These are phyloP conservation scores for Trimorus sp. DNA, from an alignment of 2,888 invertebrate species.

Conservation along the genomic window DNA sequence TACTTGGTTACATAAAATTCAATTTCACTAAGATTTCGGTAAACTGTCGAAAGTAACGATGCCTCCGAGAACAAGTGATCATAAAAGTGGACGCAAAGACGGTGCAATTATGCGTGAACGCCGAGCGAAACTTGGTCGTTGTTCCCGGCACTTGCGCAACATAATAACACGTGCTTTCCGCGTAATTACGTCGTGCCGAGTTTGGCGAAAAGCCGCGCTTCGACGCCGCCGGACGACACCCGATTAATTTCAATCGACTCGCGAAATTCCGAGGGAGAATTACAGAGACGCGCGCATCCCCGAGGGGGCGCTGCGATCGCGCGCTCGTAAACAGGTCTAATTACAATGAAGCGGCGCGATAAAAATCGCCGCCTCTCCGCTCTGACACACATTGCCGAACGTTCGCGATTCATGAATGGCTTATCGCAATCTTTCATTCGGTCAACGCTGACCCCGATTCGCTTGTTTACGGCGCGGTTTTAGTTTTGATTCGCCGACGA, in stretches of 20 bases:
- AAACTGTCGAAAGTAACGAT: too few relatives aligned
- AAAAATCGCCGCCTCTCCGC: constrained; percentile 21
- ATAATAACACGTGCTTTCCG: too few relatives aligned
- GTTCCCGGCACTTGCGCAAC: too few relatives aligned
- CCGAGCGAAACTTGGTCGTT: too few relatives aligned
- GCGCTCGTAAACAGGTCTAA: constrained; percentile 2
- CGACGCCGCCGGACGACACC: too few relatives aligned
- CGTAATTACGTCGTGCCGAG: too few relatives aligned
- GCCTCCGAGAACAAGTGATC: too few relatives aligned
- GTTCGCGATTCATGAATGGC: constrained; percentile 26
- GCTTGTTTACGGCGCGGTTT: constrained; percentile 22
- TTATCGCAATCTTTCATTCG: constrained; percentile 28
- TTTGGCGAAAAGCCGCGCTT: too few relatives aligned
- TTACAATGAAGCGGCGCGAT: constrained; percentile 18
- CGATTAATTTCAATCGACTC: constrained; percentile 28
- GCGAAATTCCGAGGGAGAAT: constrained; percentile 18
- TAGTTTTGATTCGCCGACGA: background rate
- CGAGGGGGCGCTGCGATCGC: constrained; percentile 9
- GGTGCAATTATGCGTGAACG: too few relatives aligned
- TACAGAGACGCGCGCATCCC: background rate
- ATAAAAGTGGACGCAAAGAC: too few relatives aligned
- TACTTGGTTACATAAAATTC: background rate
- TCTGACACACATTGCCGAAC: constrained; percentile 35
- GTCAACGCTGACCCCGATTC: constrained; percentile 37
- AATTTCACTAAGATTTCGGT: too few relatives aligned